Evolutionary conservation across 2,888 invertebrate species (phyloP).

Genomic region (Seira musarum): DNA sequence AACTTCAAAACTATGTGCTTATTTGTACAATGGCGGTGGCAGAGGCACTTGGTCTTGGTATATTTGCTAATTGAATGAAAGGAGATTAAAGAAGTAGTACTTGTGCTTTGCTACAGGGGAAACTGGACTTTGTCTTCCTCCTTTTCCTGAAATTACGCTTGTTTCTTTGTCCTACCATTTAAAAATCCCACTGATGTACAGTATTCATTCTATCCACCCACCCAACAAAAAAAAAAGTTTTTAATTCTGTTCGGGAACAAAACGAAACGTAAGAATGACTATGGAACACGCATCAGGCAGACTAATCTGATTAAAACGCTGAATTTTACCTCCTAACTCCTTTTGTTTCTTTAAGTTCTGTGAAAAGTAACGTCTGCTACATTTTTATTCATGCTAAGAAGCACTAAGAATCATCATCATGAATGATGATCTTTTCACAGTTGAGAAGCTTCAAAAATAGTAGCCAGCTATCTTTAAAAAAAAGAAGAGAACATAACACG

Average conservation of each 20-base stretch:
- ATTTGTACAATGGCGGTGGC: no score
- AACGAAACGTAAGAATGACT: background rate
- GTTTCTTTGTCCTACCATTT: background rate
- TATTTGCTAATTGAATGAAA: no score
- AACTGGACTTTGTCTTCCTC: background rate
- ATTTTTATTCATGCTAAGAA: background rate
- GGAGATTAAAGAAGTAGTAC: background rate
- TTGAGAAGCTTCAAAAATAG: conserved; percentile 1
- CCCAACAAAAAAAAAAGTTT: background rate
- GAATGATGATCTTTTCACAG: background rate
- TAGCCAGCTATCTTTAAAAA: background rate
- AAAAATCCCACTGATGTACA: background rate
- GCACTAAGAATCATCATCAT: background rate
- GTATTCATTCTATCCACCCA: no score
- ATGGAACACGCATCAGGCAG: background rate
- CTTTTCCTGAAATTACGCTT: background rate
- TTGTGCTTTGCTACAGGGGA: background rate
- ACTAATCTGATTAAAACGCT: background rate
- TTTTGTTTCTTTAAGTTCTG: background rate
- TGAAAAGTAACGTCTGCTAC: background rate
- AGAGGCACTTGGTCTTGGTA: no score
- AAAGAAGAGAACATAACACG: background rate
- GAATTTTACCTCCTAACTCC: background rate
- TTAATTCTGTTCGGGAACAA: background rate
- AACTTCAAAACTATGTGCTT: no score